phyloP scores from a whole-genome alignment of 2,888 invertebrate species.

The Labia minor region DNA sequence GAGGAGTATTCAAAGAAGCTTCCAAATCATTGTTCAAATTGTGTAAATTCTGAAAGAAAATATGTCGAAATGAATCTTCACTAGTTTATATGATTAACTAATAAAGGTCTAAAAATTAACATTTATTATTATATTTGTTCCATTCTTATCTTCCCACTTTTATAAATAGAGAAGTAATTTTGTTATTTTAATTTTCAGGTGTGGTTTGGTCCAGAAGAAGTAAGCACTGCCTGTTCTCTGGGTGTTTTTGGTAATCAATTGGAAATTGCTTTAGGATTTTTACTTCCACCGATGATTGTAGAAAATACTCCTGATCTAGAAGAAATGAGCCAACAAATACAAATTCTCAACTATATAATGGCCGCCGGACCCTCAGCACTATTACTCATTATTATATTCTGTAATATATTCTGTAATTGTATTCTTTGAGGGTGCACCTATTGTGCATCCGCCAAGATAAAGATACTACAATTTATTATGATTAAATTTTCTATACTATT shows the following conservation, averaged over 20 bases:
- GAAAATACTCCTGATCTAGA: constrained; percentile 47
- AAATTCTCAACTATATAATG: constrained; percentile 72
- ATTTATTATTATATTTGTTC: no score
- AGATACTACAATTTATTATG: no score
- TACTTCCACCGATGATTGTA: constrained; percentile 59
- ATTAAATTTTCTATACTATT: no score
- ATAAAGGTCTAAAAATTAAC: no score
- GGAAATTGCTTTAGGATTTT: constrained; percentile 31
- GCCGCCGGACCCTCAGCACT: constrained; percentile 74
- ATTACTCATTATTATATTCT: constrained; percentile 67
- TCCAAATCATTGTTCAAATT: neutral
- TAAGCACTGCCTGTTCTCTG: constrained; percentile 42
- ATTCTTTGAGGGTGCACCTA: no score
- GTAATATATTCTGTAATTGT: no score
- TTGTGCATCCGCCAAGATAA: no score
- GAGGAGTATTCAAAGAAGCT: no score
- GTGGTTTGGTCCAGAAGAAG: constrained; percentile 44
- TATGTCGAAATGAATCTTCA: neutral
- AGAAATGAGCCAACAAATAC: constrained; percentile 58
- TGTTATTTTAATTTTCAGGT: constrained; percentile 29
- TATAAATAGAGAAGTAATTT: no score
- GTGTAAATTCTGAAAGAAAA: neutral
- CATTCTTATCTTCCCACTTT: no score
- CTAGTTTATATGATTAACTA: no score
- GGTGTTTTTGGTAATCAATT: constrained; percentile 50